Conservation (phyloP, 2,888 invertebrate genomes). For the Agriotes lineatus region DNA sequence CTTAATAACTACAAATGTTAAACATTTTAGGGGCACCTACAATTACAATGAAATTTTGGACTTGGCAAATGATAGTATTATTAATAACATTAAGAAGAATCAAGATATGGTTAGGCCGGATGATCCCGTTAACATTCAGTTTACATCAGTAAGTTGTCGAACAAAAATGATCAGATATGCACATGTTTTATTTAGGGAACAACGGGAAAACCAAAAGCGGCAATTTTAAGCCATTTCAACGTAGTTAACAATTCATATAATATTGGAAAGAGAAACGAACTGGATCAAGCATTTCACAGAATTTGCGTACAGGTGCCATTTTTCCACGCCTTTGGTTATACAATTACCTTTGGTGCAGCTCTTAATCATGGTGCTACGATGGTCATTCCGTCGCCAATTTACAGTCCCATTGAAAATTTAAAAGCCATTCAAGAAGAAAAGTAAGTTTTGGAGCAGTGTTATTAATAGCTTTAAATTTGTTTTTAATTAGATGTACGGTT, state of each 20-base stretch:
- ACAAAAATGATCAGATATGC: no score
- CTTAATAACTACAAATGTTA: not conserved
- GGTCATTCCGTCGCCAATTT: constrained; percentile 72
- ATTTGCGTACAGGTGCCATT: constrained; percentile 80
- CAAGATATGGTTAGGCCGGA: not conserved
- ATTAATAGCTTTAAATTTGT: no score
- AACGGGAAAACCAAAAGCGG: constrained; percentile 81
- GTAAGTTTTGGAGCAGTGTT: no score
- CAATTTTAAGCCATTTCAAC: constrained; percentile 77
- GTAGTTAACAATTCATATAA: constrained; percentile 82
- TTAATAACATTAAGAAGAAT: not conserved
- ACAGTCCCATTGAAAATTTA: constrained; percentile 74
- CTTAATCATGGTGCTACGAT: constrained; percentile 73
- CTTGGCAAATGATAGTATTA: not conserved
- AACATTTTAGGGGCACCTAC: constrained; percentile 40
- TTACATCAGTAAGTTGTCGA: constrained; percentile 41
- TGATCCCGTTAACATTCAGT: constrained; percentile 9
- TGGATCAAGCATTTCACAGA: constrained; percentile 67
- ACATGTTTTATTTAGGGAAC: constrained; percentile 62
- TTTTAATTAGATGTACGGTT: constrained; percentile 79
- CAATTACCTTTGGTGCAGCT: constrained; percentile 71
- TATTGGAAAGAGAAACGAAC: constrained; percentile 69
- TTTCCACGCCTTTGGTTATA: constrained; percentile 86
- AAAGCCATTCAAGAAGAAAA: constrained; percentile 57
- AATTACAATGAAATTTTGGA: constrained; percentile 2